phyloP scores from a whole-genome alignment of 2,113 vertebrate species.

The Eptatretus burgeri region DNA sequence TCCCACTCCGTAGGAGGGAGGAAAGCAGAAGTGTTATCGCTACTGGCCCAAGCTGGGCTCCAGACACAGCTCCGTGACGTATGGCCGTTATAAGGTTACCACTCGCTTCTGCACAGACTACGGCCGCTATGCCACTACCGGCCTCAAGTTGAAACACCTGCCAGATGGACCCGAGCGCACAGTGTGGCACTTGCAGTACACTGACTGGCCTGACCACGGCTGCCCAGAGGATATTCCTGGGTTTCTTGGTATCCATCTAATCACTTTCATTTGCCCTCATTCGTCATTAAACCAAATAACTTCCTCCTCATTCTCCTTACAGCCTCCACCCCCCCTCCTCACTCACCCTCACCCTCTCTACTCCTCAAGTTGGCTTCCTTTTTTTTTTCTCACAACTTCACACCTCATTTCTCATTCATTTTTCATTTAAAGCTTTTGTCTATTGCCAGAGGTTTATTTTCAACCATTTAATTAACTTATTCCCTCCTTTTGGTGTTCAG shows the following conservation, averaged over 20 bases:
- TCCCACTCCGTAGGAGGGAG: conserved; percentile 23
- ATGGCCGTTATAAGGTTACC: conserved; percentile 45
- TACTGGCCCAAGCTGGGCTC: conserved; percentile 47
- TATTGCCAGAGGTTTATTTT: too few species aligned
- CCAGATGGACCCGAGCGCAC: conserved; percentile 35
- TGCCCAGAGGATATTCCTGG: conserved; percentile 67
- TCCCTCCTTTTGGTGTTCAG: too few species aligned
- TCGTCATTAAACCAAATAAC: too few species aligned
- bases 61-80: conserved; percentile 42
- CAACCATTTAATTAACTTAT: too few species aligned
- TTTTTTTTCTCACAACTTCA: too few species aligned
- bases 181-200: conserved; percentile 46
- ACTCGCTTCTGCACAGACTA: conserved; percentile 47
- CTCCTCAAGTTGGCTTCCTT: too few species aligned
- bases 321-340: too few species aligned
- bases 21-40: conserved; percentile 35
- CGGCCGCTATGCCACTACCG: conserved; percentile 40
- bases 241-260: conserved; percentile 36
- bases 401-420: too few species aligned
- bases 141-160: conserved; percentile 42
- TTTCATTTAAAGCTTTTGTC: too few species aligned
- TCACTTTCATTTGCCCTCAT: too few species aligned
- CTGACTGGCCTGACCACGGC: conserved; percentile 47
- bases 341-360: too few species aligned
- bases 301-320: too few species aligned